A percentile compares a stretch with the other conserved stretches of the same genome.
These are phyloP conservation scores for Thunnus maccoyii DNA, from an alignment of 2,113 vertebrate genomes.

Conservation along the genomic window DNA sequence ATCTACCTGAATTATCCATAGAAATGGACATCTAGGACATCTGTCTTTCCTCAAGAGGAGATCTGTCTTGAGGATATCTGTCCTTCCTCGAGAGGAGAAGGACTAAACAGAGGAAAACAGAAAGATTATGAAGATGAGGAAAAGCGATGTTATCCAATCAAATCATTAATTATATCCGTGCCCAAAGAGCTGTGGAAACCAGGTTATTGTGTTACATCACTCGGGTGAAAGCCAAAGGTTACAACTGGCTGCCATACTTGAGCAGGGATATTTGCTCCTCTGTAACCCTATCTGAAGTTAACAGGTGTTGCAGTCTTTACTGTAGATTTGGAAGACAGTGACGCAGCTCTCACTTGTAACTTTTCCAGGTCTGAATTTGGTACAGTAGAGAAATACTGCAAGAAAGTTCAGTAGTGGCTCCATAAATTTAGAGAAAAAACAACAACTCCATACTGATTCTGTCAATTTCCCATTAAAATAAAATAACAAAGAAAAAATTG, in stretches of 20 bases:
- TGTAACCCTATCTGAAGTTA: neutral
- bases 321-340: neutral
- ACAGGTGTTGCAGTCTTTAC: neutral
- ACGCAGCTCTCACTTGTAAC: too few relatives aligned
- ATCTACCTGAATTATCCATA: neutral
- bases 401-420: too few relatives aligned
- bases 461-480: neutral
- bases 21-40: neutral
- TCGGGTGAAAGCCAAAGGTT: conserved; percentile 32
- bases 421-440: neutral
- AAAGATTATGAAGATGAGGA: conserved; percentile 47
- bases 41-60: conserved; percentile 8
- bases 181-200: conserved; percentile 29
- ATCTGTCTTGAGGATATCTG: neutral
- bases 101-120: conserved; percentile 21
- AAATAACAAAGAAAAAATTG: conserved; percentile 49
- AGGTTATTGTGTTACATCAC: conserved; percentile 59
- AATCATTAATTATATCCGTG: conserved; percentile 41
- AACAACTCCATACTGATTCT: neutral
- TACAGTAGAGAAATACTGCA: too few relatives aligned
- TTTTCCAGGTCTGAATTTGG: too few relatives aligned
- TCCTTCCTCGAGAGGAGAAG: neutral
- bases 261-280: neutral
- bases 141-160: conserved; percentile 44
- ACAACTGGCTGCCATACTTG: conserved; percentile 1